These are phyloP conservation scores for Ianthella basta DNA, from an alignment of 37 sponge, comb jelly and placozoan species.

Conservation along the genomic window DNA sequence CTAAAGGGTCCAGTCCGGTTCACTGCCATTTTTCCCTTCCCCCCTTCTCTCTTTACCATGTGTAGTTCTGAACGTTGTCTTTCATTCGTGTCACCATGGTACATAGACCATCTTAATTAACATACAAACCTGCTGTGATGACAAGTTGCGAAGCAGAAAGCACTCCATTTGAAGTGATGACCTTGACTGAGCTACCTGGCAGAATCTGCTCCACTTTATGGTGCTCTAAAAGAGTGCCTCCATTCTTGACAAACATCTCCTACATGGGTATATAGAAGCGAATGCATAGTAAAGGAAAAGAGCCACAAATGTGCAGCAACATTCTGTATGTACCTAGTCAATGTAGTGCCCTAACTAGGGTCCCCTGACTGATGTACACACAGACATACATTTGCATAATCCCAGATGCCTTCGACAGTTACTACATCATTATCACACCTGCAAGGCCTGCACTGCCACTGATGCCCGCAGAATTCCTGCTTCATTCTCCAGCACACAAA, in stretches of 20 bases:
- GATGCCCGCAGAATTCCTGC: conserved; percentile 63
- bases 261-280: conserved; percentile 4
- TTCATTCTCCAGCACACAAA: conserved; percentile 63
- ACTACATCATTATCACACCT: conserved; percentile 29
- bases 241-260: conserved; percentile 63
- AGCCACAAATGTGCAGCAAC: too few relatives aligned
- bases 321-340: too few relatives aligned
- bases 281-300: too few relatives aligned
- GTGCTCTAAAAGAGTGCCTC: conserved; percentile 68
- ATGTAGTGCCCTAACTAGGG: too few relatives aligned
- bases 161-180: conserved; percentile 50
- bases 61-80: too few relatives aligned
- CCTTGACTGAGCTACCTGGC: conserved; percentile 53
- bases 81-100: too few relatives aligned
- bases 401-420: not conserved
- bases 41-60: too few relatives aligned
- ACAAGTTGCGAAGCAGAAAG: conserved; percentile 58
- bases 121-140: conserved; percentile 67
- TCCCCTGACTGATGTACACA: too few relatives aligned
- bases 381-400: too few relatives aligned
- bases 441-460: conserved; percentile 56
- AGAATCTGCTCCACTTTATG: conserved; percentile 63
- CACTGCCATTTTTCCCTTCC: too few relatives aligned
- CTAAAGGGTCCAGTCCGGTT: too few relatives aligned
- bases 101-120: too few relatives aligned